A percentile compares a stretch with the other conserved stretches of the same genome.
Conservation (phyloP, 2,888 invertebrate species). For the Dascillus cervinus region DNA sequence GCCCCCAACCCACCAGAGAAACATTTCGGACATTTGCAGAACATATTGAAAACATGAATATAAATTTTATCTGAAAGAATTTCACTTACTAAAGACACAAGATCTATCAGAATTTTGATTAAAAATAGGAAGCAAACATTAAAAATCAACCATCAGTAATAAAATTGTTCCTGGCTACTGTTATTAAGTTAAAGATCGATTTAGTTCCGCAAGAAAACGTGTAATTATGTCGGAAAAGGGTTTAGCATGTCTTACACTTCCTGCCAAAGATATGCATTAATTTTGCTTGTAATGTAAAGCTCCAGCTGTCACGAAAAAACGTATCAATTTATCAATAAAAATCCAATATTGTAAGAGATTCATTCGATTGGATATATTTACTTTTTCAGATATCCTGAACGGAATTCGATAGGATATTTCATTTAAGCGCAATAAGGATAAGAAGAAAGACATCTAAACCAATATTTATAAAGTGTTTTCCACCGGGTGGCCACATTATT, state of each 20-base stretch:
- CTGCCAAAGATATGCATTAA: background rate
- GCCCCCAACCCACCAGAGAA: no score
- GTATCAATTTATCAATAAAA: slow-evolving; percentile 13
- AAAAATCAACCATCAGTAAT: no score
- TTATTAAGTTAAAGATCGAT: no score
- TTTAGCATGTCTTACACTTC: background rate
- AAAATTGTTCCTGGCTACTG: no score
- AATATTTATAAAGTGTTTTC: slow-evolving; percentile 17
- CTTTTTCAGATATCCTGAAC: slow-evolving; percentile 15
- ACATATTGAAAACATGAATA: no score
- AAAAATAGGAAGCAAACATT: no score
- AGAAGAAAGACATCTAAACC: slow-evolving; percentile 16
- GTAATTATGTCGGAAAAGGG: no score
- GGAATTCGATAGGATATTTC: slow-evolving; percentile 17
- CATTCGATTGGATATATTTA: slow-evolving; percentile 13
- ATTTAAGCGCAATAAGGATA: slow-evolving; percentile 18
- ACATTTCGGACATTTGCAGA: no score
- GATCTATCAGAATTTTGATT: no score
- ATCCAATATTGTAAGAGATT: slow-evolving; percentile 13
- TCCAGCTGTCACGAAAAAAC: slow-evolving; percentile 6
- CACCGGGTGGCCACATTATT: slow-evolving; percentile 5
- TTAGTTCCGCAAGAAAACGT: no score
- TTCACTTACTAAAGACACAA: no score
- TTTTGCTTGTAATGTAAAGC: background rate
- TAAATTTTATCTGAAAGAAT: no score